These are phyloP conservation scores for Epiblema foenella DNA, from an alignment of 2,888 invertebrate species.

Conservation along the genomic window DNA sequence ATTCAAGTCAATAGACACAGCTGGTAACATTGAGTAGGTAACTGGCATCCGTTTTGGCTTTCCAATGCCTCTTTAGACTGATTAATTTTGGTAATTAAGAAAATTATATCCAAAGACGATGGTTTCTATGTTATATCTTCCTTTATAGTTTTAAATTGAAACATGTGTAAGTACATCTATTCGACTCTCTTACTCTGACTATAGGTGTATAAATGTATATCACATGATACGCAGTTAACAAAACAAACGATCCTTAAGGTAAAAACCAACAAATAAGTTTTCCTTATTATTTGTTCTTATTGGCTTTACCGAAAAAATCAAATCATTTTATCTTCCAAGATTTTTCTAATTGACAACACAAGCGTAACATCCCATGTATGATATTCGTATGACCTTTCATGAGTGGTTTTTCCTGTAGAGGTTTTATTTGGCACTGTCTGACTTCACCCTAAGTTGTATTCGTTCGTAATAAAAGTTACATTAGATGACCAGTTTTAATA, in stretches of 20 bases:
- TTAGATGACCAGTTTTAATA: neutral
- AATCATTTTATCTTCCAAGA: neutral
- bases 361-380: neutral
- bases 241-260: neutral
- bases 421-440: neutral
- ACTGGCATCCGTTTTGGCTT: neutral
- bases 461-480: neutral
- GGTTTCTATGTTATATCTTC: no score
- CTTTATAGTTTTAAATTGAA: no score
- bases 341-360: neutral
- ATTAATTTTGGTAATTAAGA: no score
- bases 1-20: neutral
- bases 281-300: constrained; percentile 4
- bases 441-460: neutral
- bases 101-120: no score
- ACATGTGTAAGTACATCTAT: neutral
- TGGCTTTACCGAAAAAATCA: neutral
- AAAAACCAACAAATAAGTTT: neutral
- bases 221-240: neutral
- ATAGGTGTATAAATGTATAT: no score
- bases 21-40: neutral
- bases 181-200: neutral
- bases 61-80: no score
- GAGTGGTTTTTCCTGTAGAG: no score
- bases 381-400: neutral